Evolutionary conservation across 2,113 vertebrate genomes (phyloP), one percentile per base, ranked within the genome.

Genomic region (Pithys albifrons): DNA sequence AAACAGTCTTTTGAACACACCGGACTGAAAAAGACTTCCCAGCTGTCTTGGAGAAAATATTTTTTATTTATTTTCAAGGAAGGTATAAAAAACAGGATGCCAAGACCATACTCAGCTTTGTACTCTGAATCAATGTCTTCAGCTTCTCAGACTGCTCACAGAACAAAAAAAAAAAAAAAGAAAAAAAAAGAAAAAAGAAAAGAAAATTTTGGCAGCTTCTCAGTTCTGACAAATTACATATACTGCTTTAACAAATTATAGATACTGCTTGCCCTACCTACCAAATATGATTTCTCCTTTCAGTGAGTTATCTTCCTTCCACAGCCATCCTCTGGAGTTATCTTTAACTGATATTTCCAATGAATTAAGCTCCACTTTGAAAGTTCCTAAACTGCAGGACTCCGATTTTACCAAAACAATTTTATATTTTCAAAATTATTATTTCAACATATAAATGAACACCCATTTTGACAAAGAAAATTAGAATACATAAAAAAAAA

Each of bases 1-100:
- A 90, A 91, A 90, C 58, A 55, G 46, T 52, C 74, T 94, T 95
- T 73, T 86, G 82, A 95, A 77, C 37, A 87, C 65, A 89, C 7
- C 12, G 0, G 86, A 71, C 39, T 37, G 45, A 91, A 85, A 29
- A 76, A 35, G n/a, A 54, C 35, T 79, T 91, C 61, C 55, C 66
- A 91, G 17, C 12, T 85, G 61, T 37, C 80, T 65, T 41, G 52
- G 49, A 72, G 51, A 93, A 82, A 61, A 80, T 67, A 57, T 16
- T 19, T n/a, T 48, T 18, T 43, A 52, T 18, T 93, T 82, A 19
- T 94, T 95, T 92, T 58, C 83, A 78, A 62, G 14, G 14, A 67
- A 77, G 31, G 35, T 86, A 91, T 54, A 51, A 88, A 83, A 93
- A 77, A 52, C 45, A 74, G 71, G 72, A 80, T 33, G 23, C 46